Conservation (phyloP, 1,140 invertebrate species). For the Streblospio benedicti region DNA sequence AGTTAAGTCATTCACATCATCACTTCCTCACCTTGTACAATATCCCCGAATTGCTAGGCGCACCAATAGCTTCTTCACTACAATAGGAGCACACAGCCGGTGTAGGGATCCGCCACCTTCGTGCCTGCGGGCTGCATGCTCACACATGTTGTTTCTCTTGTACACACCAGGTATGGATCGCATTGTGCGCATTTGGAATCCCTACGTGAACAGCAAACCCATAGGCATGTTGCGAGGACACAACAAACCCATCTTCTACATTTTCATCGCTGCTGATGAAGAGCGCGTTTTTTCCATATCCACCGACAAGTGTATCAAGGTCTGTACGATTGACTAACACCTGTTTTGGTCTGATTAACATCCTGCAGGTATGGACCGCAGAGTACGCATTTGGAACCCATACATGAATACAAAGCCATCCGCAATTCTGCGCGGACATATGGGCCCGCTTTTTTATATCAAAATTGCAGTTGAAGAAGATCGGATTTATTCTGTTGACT, state of each 20-base stretch:
- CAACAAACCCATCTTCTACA: conserved; percentile 44
- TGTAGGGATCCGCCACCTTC: too few species aligned
- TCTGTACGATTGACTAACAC: conserved; percentile 19
- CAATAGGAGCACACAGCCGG: too few species aligned
- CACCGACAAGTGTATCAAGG: conserved; percentile 46
- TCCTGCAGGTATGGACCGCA: not conserved
- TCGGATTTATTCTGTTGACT: conserved; percentile 1
- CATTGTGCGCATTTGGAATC: conserved; percentile 47
- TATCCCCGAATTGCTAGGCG: too few species aligned
- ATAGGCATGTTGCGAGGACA: conserved; percentile 44
- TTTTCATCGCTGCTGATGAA: conserved; percentile 44
- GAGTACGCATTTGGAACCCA: not conserved
- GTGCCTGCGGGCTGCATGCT: too few species aligned
- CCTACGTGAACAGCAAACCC: conserved; percentile 45
- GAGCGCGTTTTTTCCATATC: conserved; percentile 46
- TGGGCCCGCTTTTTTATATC: too few species aligned
- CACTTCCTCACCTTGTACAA: too few species aligned
- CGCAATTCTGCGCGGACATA: too few species aligned
- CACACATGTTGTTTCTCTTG: too few species aligned
- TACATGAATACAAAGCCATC: too few species aligned
- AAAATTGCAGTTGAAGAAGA: too few species aligned
- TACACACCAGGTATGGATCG: conserved; percentile 45
- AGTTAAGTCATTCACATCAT: too few species aligned
- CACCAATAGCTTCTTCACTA: too few species aligned
- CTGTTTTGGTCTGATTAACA: not conserved